These are phyloP conservation scores for Elymnias hypermnestra DNA, from an alignment of 1,140 invertebrate species.

Conservation along the genomic window DNA sequence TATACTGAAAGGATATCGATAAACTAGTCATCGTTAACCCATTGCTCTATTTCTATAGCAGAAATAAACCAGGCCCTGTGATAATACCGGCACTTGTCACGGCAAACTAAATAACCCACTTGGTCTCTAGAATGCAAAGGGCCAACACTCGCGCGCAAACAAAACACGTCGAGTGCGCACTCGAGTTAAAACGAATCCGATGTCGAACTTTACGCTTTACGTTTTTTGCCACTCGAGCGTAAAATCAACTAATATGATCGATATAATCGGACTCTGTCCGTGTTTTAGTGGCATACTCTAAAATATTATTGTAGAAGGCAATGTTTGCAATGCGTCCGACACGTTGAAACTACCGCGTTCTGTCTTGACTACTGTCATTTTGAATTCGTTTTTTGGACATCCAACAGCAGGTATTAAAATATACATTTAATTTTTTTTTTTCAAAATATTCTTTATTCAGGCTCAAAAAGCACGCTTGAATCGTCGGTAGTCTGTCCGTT, in stretches of 20 bases:
- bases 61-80: slow-evolving; percentile 2
- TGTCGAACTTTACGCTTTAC: slow-evolving; percentile 37
- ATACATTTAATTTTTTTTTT: too few species aligned
- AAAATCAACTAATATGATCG: slow-evolving; percentile 33
- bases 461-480: too few species aligned
- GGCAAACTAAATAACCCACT: slow-evolving; percentile 39
- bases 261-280: slow-evolving; percentile 7
- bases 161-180: slow-evolving; percentile 40
- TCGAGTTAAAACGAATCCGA: slow-evolving; percentile 61
- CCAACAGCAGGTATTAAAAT: too few species aligned
- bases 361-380: too few species aligned
- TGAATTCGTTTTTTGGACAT: too few species aligned
- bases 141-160: slow-evolving; percentile 49
- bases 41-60: slow-evolving; percentile 8
- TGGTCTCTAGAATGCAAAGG: slow-evolving; percentile 41
- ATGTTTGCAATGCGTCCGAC: too few species aligned
- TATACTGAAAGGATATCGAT: slow-evolving; percentile 2
- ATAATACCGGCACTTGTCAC: slow-evolving; percentile 34
- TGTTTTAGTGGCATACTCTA: background rate
- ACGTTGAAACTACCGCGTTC: too few species aligned
- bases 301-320: background rate
- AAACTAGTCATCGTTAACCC: slow-evolving; percentile 1
- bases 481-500: too few species aligned
- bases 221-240: slow-evolving; percentile 38
- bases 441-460: too few species aligned